These are phyloP conservation scores for Carabus problematicus DNA, from an alignment of 2,888 invertebrate species.

Conservation along the genomic window DNA sequence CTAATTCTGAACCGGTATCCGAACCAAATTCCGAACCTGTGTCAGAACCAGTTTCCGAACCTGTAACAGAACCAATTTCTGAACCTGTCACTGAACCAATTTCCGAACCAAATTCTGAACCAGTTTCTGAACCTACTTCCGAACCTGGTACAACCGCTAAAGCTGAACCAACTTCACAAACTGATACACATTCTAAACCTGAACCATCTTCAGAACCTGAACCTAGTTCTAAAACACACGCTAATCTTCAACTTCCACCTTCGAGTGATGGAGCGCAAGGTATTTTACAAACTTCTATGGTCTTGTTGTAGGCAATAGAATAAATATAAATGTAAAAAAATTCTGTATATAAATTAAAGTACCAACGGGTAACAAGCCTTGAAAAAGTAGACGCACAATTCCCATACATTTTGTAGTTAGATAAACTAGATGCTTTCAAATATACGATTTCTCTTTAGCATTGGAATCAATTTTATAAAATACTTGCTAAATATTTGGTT, in stretches of 20 bases:
- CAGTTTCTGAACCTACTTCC: slow-evolving; percentile 56
- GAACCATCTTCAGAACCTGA: slow-evolving; percentile 57
- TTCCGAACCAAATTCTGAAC: slow-evolving; percentile 60
- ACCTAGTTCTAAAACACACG: slow-evolving; percentile 54
- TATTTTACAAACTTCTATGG: slow-evolving; percentile 44
- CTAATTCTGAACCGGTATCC: slow-evolving; percentile 57
- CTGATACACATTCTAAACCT: slow-evolving; percentile 55
- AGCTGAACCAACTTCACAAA: slow-evolving; percentile 54
- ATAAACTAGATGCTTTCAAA: no score
- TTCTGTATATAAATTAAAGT: no score
- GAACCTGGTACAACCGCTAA: slow-evolving; percentile 60
- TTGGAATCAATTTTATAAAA: no score
- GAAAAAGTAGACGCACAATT: no score
- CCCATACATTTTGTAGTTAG: no score
- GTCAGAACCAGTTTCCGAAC: slow-evolving; percentile 55
- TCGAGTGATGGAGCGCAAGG: slow-evolving; percentile 51
- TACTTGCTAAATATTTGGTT: no score
- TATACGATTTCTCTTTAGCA: no score
- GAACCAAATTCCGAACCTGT: slow-evolving; percentile 60
- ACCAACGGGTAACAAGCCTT: no score
- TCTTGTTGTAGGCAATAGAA: no score
- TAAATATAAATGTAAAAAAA: neutral
- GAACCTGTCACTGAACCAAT: slow-evolving; percentile 55
- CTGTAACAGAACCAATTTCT: slow-evolving; percentile 57
- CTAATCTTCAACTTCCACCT: slow-evolving; percentile 52